Base-by-base conservation (phyloP, 2,113 vertebrate genomes). In the Saccopteryx bilineata region DNA sequence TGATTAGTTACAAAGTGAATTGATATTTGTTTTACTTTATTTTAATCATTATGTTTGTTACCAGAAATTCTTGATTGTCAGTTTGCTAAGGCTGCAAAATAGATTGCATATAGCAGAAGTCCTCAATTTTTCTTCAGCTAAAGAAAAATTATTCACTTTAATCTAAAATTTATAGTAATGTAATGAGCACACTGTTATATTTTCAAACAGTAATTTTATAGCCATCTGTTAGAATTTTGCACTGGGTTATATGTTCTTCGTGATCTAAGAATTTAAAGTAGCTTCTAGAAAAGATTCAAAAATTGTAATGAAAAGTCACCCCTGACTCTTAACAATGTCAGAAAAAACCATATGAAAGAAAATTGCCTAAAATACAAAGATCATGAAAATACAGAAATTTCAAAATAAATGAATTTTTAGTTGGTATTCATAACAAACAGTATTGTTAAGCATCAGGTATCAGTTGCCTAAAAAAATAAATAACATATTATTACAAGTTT, bases 221-320 rank as follows among this genome's bases (percentile, higher is more conserved):
- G 7, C 33, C 58, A 61, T 82, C 23, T 79, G 46, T 81, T 84
- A 84, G 19, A 90, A 79, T 1, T 10, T 48, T 82, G 28, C 12
- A 24, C 0, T 81, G 14, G 13, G 17, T 18, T 74, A 4, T 69
- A 75, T 66, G 33, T 52, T 95, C 87, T 94, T 31, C 33, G 31
- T 23, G 48, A 23, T 31, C 23, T 65, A 78, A 93, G 92, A 79
- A 83, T 56, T 46, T 91, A 78, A 96, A 87, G 15, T 65, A 60
- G 80, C 56, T 50, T 71, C 60, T 69, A 24, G 60, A 58, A 71
- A 23, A 12, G 33, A 78, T 8, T 58, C 11, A 52, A 83, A 6
- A 66, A 89, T 79, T 86, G 9, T 52, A 94, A 74, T 61, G 46
- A 75, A 91, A 79, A 54, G 8, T 89, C 54, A 90, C 66, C 21